A percentile compares a stretch with the other conserved stretches of the same genome.
phyloP scores from a whole-genome alignment of 2,888 invertebrate genomes.

The Amaurobius ferox region DNA sequence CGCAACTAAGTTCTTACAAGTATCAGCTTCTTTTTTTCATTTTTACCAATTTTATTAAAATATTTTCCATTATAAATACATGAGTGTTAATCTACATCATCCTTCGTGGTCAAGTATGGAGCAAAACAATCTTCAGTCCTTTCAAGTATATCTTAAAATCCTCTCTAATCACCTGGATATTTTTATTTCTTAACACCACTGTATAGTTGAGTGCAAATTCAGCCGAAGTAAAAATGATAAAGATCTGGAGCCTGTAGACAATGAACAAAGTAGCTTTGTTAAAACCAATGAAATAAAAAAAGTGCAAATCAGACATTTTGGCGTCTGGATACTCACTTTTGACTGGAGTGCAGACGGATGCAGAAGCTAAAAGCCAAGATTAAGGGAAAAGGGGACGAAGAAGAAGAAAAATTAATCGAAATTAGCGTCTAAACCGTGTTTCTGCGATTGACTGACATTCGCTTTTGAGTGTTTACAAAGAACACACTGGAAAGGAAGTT shows the following conservation, averaged over 20 bases:
- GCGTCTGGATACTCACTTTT: background rate
- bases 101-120: background rate
- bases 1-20: too few relatives aligned
- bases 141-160: too few relatives aligned
- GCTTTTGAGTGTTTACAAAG: constrained; percentile 12
- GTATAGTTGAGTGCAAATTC: background rate
- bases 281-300: background rate
- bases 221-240: background rate
- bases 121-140: too few relatives aligned
- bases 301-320: background rate
- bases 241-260: too few relatives aligned
- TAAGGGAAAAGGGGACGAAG: background rate
- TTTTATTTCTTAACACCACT: background rate
- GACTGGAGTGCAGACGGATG: background rate
- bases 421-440: background rate
- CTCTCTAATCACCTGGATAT: background rate
- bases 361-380: background rate
- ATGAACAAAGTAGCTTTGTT: background rate
- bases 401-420: constrained; percentile 6
- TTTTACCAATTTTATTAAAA: too few relatives aligned
- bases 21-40: too few relatives aligned
- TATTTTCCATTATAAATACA: too few relatives aligned
- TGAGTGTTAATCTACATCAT: background rate
- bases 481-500: background rate
- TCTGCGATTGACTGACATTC: background rate